phyloP scores from a whole-genome alignment of 2,113 vertebrate genomes.

The Cololabis saira region DNA sequence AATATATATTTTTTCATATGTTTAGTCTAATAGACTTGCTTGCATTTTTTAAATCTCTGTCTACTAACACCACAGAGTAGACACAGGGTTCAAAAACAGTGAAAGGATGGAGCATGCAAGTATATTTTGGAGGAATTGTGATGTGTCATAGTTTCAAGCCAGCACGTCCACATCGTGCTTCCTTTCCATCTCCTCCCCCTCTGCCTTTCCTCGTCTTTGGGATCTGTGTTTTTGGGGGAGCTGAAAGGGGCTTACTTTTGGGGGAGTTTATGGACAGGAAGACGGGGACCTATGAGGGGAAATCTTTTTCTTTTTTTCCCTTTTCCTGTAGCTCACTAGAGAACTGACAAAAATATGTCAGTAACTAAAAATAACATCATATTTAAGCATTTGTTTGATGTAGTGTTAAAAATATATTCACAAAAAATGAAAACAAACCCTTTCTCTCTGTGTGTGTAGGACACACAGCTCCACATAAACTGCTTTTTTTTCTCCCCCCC shows the following conservation, averaged over 20 bases:
- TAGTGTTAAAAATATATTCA: no score
- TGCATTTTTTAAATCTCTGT: no score
- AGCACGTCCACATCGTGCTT: slow-evolving; percentile 44
- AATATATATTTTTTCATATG: no score
- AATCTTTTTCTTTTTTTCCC: slow-evolving; percentile 21
- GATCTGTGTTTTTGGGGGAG: slow-evolving; percentile 49
- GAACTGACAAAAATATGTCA: slow-evolving; percentile 27
- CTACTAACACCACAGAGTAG: no score
- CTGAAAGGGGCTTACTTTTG: slow-evolving; percentile 41
- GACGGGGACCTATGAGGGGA: slow-evolving; percentile 30
- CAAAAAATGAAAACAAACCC: no score
- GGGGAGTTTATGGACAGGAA: slow-evolving; percentile 43
- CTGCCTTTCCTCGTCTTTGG: slow-evolving; percentile 31
- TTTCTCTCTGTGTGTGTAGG: no score
- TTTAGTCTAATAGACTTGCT: no score
- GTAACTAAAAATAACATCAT: background rate
- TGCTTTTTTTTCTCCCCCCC: no score
- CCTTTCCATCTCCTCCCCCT: slow-evolving; percentile 42
- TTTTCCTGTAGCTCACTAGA: slow-evolving; percentile 19
- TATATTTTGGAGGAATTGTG: slow-evolving; percentile 24
- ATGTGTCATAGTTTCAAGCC: slow-evolving; percentile 59
- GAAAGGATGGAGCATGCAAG: slow-evolving; percentile 6
- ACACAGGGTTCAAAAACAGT: no score
- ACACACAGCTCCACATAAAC: no score
- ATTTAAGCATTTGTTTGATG: background rate